Evolutionary conservation across 2,797 vertebrate species (phyloP).

Genomic region (Liparis tanakae): DNA sequence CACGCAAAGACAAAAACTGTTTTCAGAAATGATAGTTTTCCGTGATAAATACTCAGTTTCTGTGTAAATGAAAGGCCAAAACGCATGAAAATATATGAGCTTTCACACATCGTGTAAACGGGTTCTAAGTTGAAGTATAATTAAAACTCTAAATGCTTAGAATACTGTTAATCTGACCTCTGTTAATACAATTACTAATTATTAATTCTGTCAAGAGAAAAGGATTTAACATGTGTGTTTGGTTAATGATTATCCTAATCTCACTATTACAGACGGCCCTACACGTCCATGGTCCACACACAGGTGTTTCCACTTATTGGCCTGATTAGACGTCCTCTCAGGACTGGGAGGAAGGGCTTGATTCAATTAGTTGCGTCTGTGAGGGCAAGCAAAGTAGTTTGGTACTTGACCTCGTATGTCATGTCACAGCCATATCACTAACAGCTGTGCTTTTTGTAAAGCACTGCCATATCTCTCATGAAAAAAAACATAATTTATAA

Average conservation of each 20-base stretch:
- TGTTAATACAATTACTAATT: not conserved
- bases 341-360: not conserved
- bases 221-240: not conserved
- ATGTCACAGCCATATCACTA: not conserved
- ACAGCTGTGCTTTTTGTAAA: not conserved
- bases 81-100: too few species aligned
- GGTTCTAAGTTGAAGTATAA: too few species aligned
- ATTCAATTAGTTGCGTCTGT: conserved; percentile 7
- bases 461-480: not conserved
- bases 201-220: not conserved
- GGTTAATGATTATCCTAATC: not conserved
- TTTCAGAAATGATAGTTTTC: too few species aligned
- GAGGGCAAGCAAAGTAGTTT: not conserved
- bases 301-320: conserved; percentile 3
- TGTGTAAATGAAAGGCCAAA: too few species aligned
- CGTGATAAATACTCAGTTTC: too few species aligned
- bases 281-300: not conserved
- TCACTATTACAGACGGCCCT: not conserved
- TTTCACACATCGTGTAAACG: too few species aligned
- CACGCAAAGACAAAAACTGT: too few species aligned
- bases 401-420: not conserved
- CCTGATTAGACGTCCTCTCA: not conserved
- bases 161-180: not conserved
- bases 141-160: not conserved
- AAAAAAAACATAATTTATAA: not conserved